A percentile compares a stretch with the other conserved stretches of the same genome.
Conservation (phyloP, 2,113 vertebrate species). For the Zingel zingel region DNA sequence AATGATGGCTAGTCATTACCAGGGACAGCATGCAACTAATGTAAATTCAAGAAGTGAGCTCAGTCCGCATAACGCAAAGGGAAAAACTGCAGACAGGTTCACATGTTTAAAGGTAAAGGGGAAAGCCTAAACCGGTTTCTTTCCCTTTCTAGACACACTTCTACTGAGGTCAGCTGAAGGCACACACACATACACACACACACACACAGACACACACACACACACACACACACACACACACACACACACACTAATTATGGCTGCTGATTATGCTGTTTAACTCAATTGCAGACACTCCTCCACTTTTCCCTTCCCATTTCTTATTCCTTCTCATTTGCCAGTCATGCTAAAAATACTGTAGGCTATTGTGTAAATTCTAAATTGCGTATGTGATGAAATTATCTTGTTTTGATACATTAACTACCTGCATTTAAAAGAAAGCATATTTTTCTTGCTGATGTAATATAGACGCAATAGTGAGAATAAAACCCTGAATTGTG, state of each 20-base stretch:
- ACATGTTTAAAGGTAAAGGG: background rate
- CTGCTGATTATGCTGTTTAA: constrained; percentile 55
- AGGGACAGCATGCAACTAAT: background rate
- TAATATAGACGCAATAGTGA: background rate
- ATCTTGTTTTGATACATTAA: background rate
- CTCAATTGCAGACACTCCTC: constrained; percentile 47
- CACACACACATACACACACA: constrained; percentile 15
- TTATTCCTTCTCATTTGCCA: background rate
- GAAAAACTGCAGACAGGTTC: background rate
- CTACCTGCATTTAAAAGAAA: background rate
- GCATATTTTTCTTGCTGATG: background rate
- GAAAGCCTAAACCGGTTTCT: background rate
- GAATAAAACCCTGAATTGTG: no score
- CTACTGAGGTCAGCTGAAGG: constrained; percentile 22
- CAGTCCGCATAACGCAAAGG: background rate
- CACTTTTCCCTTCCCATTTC: constrained; percentile 7
- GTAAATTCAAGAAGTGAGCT: background rate
- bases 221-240: constrained; percentile 17
- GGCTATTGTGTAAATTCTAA: background rate
- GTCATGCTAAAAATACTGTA: constrained; percentile 8
- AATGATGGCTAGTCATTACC: constrained; percentile 16
- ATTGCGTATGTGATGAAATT: background rate
- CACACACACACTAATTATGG: constrained; percentile 52
- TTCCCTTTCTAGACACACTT: background rate
- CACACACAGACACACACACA: background rate